Base-by-base conservation (phyloP, 2,888 invertebrate species). In the Norana najaformis region DNA sequence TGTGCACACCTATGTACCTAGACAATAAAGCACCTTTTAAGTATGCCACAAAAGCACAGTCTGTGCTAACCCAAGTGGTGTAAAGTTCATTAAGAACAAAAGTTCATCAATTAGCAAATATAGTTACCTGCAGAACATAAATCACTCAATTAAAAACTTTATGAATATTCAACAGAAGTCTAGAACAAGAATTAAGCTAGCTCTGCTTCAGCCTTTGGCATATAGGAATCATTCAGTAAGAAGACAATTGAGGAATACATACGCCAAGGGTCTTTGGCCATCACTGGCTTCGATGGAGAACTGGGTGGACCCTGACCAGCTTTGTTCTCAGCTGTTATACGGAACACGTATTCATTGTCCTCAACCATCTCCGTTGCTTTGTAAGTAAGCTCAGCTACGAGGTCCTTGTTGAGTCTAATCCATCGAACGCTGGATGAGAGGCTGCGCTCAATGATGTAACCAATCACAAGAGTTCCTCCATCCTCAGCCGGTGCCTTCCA, bases 141-240 rank as follows among this genome's bases (percentile, higher is more conserved):
- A 69, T 30, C 69, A 69, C 69, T 53, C 11, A 30, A 53, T 30
- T 53, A 53, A 69, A 69, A n/a, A n/a, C n/a, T 13, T 69, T n/a
- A 69, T 69, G 69, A 69, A 69, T 69, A 69, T 69, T 69, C 23
- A 47, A 23, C 93, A 92, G 91, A 93, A 93, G 90, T 92, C 91
- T 3, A 92, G 93, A n/a, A 89, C 89, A n/a, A 91, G 89, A 83
- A 94, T 94, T 90, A 93, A 92, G 92, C 97, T 96, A 0, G 98
- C 98, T 90, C 97, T 97, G 93, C 98, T 96, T 96, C 94, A 35
- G 36, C 34, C 38, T 30, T 89, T 88, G 13, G 30, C 4, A 69
- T 69, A 69, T 13, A 16, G n/a, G n/a, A 69, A 69, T 69, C n/a
- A n/a, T n/a, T 69, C 69, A 4, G 69, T n/a, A 69, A n/a, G 69